phyloP scores from a whole-genome alignment of 1,140 invertebrate species.

The Eurosta solidaginis region DNA sequence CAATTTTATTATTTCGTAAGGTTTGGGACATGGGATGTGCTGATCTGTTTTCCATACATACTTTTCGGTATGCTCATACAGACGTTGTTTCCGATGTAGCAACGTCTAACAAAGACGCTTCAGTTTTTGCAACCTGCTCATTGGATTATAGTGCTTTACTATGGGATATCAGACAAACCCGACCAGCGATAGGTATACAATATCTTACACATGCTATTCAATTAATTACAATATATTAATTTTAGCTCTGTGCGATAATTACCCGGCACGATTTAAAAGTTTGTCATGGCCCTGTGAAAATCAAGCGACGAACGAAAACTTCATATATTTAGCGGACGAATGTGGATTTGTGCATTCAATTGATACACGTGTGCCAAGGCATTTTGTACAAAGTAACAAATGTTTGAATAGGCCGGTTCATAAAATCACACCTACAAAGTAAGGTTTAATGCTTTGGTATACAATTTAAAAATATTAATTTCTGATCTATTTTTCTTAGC shows the following conservation, averaged over 20 bases:
- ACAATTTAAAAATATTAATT: neutral
- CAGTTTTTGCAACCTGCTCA: slow-evolving; percentile 35
- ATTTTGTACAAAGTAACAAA: slow-evolving; percentile 17
- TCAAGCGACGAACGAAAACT: neutral
- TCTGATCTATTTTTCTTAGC: slow-evolving; percentile 7
- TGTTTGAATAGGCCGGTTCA: slow-evolving; percentile 32
- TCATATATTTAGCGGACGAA: slow-evolving; percentile 34
- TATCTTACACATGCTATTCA: neutral
- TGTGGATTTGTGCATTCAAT: slow-evolving; percentile 27
- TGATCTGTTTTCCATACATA: slow-evolving; percentile 33
- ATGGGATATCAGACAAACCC: slow-evolving; percentile 34
- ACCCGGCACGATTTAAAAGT: slow-evolving; percentile 27
- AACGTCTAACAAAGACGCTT: neutral
- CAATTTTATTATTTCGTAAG: neutral
- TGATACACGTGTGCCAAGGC: slow-evolving; percentile 32
- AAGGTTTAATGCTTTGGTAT: neutral
- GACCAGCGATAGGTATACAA: slow-evolving; percentile 34
- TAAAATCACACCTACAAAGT: slow-evolving; percentile 33
- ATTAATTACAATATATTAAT: neutral
- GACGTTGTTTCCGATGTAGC: slow-evolving; percentile 33
- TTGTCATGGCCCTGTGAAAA: slow-evolving; percentile 22
- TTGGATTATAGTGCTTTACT: slow-evolving; percentile 32
- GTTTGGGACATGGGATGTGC: slow-evolving; percentile 35
- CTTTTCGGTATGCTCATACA: slow-evolving; percentile 35
- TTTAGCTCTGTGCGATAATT: slow-evolving; percentile 32